Evolutionary conservation across 2,888 invertebrate species (phyloP), one percentile per base, ranked within the genome.

Genomic region (Drosophila histrio): DNA sequence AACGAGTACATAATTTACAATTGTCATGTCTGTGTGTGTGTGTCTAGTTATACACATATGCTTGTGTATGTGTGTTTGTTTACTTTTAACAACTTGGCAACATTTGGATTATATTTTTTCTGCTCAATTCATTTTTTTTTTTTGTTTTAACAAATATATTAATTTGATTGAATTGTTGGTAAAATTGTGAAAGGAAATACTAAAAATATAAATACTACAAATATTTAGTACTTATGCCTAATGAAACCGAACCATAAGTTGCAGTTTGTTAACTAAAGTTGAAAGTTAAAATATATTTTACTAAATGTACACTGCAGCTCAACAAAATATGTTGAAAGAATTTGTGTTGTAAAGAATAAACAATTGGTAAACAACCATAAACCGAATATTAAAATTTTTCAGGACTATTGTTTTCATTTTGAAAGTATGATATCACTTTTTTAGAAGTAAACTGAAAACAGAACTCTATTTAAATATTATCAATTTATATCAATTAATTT

Each of bases 1-100:
- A 84, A 77, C 78, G 64, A 87, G 75, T 87, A 79, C 59, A 69
- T 86, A 65, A 84, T 81, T 87, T 81, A 87, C 81, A 81, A 67
- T 82, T 68, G 28, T 44, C 43, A 34, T 59, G 39, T 43, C 24
- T 65, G 43, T 60, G 28, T 46, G 19, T 62, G 60, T 66, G 56
- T 56, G 19, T 62, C 38, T 68, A 59, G 41, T 44, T 81, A 83
- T 81, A 85, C 82, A 86, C 86, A 80, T 71, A 58, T 71, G 69
- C 72, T n/a, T 39, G 41, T 32, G 26, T 56, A 46, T 65, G 54
- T 60, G 34, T 39, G 41, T 61, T 38, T 52, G 22, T 41, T 43
- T 13, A 11, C 19, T 41, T 61, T 54, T 24, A 69, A 79, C 60
- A 72, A 75, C 72, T 70, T 77, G 64, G 69, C 74, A 86, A 72